These are phyloP conservation scores for Callimorpha dominula DNA, from an alignment of 2,888 invertebrate species.

Conservation along the genomic window DNA sequence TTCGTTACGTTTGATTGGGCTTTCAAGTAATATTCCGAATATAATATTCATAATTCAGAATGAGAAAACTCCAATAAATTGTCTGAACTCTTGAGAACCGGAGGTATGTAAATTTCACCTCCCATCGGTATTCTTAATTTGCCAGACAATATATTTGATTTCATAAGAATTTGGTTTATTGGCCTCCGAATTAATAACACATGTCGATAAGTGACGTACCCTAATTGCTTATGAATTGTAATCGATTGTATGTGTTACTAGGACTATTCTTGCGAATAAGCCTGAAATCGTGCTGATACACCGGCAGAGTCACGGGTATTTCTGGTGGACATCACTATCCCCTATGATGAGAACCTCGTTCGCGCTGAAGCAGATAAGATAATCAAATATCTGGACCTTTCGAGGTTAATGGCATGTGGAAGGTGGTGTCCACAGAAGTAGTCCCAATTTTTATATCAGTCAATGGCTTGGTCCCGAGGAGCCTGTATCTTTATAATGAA, in stretches of 20 bases:
- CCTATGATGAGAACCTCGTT: too few relatives aligned
- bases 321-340: too few relatives aligned
- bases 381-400: too few relatives aligned
- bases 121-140: constrained; percentile 16
- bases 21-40: constrained; percentile 32
- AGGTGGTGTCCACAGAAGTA: too few relatives aligned
- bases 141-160: neutral
- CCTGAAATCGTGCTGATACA: too few relatives aligned
- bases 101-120: constrained; percentile 26
- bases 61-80: constrained; percentile 28
- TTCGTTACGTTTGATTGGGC: constrained; percentile 31
- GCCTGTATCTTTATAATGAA: neutral
- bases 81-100: constrained; percentile 18
- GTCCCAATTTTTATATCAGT: too few relatives aligned
- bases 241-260: too few relatives aligned
- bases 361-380: too few relatives aligned
- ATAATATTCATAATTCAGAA: constrained; percentile 35
- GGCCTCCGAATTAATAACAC: neutral
- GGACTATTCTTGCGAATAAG: too few relatives aligned
- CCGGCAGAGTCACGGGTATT: too few relatives aligned
- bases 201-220: neutral
- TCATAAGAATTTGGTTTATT: neutral
- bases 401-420: too few relatives aligned
- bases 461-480: too few relatives aligned
- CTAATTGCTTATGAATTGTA: neutral